Base-by-base conservation (phyloP, 2,797 vertebrate species). In the Cossypha dichroa region DNA sequence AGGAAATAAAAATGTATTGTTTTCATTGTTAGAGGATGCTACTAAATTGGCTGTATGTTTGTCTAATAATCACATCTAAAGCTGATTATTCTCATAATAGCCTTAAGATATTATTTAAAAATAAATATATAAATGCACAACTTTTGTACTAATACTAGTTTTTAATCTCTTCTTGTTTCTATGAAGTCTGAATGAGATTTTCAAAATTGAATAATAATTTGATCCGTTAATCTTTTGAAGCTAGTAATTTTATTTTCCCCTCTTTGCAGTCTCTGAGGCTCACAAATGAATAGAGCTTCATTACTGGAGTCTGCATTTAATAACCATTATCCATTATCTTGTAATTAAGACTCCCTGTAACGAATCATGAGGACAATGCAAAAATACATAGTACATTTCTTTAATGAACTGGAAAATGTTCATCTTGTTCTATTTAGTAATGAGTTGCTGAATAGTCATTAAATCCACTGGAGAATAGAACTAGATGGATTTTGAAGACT, bases 191-290 rank as follows among this genome's bases (percentile, higher is more conserved):
- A 98, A 99, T 99, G 99, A 99, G 99, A 98, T 99, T 99, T 99
- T 98, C 98, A 98, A 99, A 99, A 99, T 99, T 99, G 98, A 99
- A 99, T 99, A 99, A 99, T 99, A 99, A 99, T 99, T 99, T 99
- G 98, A 99, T 98, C 98, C 98, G 99, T 99, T 99, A 99, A 99
- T 99, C 99, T 99, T 98, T 98, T 98, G 98, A 99, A 98, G 98
- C 98, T 96, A 98, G 98, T 99, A 99, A 99, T 99, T 99, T 99
- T 98, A 98, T 98, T 98, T 98, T 97, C 98, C 97, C 97, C 98
- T 98, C 98, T 98, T 97, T 98, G 97, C 98, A 97, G 98, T 98
- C 98, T 98, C 98, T 97, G 98, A 98, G 98, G 98, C 98, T 98
- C 95, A 77, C 98, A 99, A 99, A 99, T 99, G 99, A 99, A 99